phyloP scores from a whole-genome alignment of 2,888 invertebrate genomes.

The Crossocerus cetratus region DNA sequence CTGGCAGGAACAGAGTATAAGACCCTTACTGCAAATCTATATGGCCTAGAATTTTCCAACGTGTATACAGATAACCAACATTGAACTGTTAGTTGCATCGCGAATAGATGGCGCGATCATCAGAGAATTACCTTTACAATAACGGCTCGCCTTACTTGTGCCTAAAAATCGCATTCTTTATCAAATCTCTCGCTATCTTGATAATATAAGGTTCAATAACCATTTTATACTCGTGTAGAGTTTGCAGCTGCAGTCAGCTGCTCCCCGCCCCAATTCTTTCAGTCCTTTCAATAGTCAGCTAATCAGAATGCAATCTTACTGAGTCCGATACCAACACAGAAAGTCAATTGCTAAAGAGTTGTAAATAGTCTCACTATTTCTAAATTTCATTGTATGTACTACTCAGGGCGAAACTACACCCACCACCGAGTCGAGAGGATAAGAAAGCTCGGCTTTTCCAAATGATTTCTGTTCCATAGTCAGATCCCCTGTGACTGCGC shows the following conservation, averaged over 20 bases:
- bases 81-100: not conserved
- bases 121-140: not conserved
- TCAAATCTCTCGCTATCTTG: not conserved
- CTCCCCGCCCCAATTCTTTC: not conserved
- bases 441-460: too few relatives aligned
- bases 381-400: too few relatives aligned
- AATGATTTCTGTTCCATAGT: too few relatives aligned
- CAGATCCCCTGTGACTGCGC: too few relatives aligned
- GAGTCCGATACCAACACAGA: too few relatives aligned
- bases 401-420: too few relatives aligned
- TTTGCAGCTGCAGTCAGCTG: not conserved
- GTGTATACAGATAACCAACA: not conserved
- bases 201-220: not conserved
- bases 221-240: not conserved
- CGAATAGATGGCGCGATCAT: not conserved
- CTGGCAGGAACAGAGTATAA: not conserved
- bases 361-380: too few relatives aligned
- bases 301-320: too few relatives aligned
- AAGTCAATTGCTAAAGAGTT: too few relatives aligned
- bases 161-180: not conserved
- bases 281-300: too few relatives aligned
- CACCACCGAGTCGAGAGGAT: too few relatives aligned
- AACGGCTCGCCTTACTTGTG: slow-evolving; percentile 2
- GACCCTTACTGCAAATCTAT: not conserved
- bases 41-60: not conserved